Percentiles rank a stretch among this genome's conserved stretches.
These are phyloP conservation scores for Augochlorella aurata DNA, from an alignment of 2,888 invertebrate genomes.

Conservation along the genomic window DNA sequence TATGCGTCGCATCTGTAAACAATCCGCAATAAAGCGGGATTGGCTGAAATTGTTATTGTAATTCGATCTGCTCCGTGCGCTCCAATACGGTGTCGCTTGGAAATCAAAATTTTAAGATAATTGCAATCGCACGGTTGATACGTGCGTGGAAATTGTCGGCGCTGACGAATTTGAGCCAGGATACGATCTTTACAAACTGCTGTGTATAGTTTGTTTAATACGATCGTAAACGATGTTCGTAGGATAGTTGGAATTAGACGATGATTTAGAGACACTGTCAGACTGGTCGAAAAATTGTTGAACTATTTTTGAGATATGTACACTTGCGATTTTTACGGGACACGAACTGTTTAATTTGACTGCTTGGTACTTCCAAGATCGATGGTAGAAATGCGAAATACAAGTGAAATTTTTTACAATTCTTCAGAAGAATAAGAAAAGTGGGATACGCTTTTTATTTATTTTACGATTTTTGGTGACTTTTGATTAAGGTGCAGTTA, in stretches of 20 bases:
- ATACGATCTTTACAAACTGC: neutral
- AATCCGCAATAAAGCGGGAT: neutral
- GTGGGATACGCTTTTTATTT: neutral
- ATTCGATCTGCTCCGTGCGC: neutral
- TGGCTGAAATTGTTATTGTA: neutral
- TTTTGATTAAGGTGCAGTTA: no score
- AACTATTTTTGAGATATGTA: neutral
- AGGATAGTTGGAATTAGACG: no score
- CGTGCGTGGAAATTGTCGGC: neutral
- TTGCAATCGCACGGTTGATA: neutral
- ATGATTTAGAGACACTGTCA: neutral
- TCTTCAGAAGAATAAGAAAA: neutral
- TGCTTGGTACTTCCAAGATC: neutral
- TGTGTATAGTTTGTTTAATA: neutral
- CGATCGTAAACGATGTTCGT: neutral
- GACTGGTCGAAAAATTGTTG: neutral
- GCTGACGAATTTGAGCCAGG: neutral
- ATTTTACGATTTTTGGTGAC: no score
- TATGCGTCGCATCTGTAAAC: neutral
- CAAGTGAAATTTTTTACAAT: neutral
- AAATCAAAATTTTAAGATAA: neutral
- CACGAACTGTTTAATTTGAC: no score
- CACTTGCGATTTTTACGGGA: no score
- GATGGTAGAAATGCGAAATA: neutral
- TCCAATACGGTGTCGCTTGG: neutral